Conservation (phyloP, 2,888 invertebrate species). For the Polydrusus pterygomalis region DNA sequence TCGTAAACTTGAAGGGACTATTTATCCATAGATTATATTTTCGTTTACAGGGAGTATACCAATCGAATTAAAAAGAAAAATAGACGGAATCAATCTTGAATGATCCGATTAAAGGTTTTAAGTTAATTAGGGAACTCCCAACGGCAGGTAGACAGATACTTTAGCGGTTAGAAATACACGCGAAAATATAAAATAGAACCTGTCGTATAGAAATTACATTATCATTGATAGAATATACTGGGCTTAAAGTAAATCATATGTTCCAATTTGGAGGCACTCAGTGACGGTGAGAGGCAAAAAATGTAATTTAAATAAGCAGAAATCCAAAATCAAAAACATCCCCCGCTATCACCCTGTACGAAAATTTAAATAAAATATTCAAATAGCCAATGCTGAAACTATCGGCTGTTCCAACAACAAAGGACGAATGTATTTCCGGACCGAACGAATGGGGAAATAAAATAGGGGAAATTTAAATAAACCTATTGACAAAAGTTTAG, state of each 20-base stretch:
- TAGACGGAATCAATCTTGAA: neutral
- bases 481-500: conserved; percentile 8
- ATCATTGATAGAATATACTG: too few relatives aligned
- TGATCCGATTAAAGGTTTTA: conserved; percentile 1
- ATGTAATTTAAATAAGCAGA: too few relatives aligned
- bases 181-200: too few relatives aligned
- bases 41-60: conserved; percentile 1
- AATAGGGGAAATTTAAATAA: neutral
- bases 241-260: too few relatives aligned
- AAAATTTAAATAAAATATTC: conserved; percentile 8
- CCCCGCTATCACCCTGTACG: neutral
- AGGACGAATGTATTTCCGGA: neutral
- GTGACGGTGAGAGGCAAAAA: too few relatives aligned
- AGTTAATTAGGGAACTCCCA: neutral
- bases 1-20: conserved; percentile 17
- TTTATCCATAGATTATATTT: neutral
- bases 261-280: too few relatives aligned
- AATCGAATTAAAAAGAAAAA: conserved; percentile 2
- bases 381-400: neutral
- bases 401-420: neutral
- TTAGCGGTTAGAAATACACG: neutral
- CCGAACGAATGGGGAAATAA: neutral
- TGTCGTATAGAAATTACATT: too few relatives aligned
- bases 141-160: neutral
- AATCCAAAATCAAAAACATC: too few relatives aligned